Evolutionary conservation across 2,113 vertebrate genomes (phyloP), one percentile per base, ranked within the genome.

Genomic region (Semicossyphus pulcher): DNA sequence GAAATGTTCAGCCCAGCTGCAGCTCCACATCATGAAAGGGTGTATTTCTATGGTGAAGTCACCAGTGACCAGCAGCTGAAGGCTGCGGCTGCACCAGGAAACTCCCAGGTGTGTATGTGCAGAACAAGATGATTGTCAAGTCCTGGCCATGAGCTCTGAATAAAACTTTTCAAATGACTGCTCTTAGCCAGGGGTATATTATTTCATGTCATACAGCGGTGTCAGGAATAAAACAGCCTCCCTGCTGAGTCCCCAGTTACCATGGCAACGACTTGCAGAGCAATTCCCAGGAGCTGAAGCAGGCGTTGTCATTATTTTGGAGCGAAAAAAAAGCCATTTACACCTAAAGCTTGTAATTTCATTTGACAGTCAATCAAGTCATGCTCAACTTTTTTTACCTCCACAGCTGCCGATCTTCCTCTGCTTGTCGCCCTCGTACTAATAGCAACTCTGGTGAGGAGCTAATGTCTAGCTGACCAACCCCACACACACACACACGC

Each of bases 401-500:
- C 29, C 34, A 25, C 18, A 72, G 56, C 39, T 63, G 60, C 63
- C 41, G 0, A 10, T 75, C 25, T 25, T 58, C 47, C 39, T 44
- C 37, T 11, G 2, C 16, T 10, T 20, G 23, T 29, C 2, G 2
- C 18, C 25, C 8, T 8, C 1, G 6, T 39, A 12, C 42, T 66
- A 52, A 59, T 10, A 51, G 59, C n/a, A 1, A n/a, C 16, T 26
- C 28, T 51, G 14, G 3, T 67, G 47, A 72, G 25, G 29, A 64
- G 69, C 48, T 66, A 66, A 75, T 66, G 53, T 48, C 20, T 41
- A 49, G 47, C 68, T 74, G 48, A 78, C 29, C 44, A 18, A 1
- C 2, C 8, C 2, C 34, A 36, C 18, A 44, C 31, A 29, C 20
- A 11, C 28, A 23, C 45, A 52, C n/a, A 15, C 37, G 14, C 20